Evolutionary conservation across 2,797 vertebrate species (phyloP), one percentile per base, ranked within the genome.

Genomic region (Selene dorsalis): DNA sequence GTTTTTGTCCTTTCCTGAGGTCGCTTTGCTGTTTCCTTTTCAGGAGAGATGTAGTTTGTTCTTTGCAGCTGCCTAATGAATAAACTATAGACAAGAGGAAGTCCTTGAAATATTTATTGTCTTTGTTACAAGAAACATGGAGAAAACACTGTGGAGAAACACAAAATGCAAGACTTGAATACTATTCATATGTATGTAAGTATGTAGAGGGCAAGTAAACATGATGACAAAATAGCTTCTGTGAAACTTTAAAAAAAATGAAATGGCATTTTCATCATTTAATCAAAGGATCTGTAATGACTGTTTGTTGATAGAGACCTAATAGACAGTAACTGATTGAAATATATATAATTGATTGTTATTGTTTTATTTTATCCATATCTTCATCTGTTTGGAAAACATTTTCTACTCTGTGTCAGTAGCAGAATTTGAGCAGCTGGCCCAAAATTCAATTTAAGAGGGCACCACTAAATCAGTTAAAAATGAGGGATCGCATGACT

Each of bases 41-140:
- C 65, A 11, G 18, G 79, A 77, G 50, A 57, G 57, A 78, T 75
- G 83, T 70, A 69, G 79, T 91, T 90, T 91, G 80, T 88, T 90
- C 82, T 88, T 79, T 88, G 82, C 79, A 77, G 80, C 71, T 64
- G 60, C 81, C 82, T 91, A 75, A 93, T 95, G 85, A 94, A 96
- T 94, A 93, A 94, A 94, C 89, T 86, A 94, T 92, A 89, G 71
- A 87, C 73, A 70, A 73, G 61, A 91, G 84, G 84, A 87, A 87
- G 84, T 28, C 10, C 43, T 71, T 95, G 60, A 94, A 94, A 94
- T 94, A 95, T 95, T 95, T 82, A 95, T 92, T 50, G 73, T 81
- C 78, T 93, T 93, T 93, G 89, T 93, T 88, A 79, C 53, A 84
- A 82, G 75, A 90, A 83, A 82, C 70, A 72, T 35, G 41, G 41